phyloP scores from a whole-genome alignment of 2,888 invertebrate genomes.

The Eubasilissa splendida region DNA sequence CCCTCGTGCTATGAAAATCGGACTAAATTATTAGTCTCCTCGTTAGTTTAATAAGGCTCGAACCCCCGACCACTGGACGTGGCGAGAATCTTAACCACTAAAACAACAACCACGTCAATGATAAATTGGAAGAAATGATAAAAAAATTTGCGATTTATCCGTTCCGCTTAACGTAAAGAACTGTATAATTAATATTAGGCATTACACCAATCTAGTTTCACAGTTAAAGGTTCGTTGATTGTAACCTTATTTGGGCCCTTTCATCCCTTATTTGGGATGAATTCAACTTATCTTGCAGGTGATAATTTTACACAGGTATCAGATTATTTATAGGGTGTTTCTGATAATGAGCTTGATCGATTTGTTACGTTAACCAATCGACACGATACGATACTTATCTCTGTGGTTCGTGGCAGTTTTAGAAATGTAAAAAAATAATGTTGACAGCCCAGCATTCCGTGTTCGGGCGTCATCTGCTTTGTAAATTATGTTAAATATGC shows the following conservation, averaged over 20 bases:
- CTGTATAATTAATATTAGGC: no score
- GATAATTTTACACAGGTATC: constrained; percentile 33
- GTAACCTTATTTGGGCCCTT: background rate
- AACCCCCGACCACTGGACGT: no score
- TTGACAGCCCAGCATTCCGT: background rate
- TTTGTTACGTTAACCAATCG: constrained; percentile 29
- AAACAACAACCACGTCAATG: no score
- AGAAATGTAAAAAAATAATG: background rate
- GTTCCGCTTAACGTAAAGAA: no score
- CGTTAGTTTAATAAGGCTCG: no score
- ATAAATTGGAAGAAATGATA: no score
- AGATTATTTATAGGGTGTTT: constrained; percentile 17
- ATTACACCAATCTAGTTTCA: no score
- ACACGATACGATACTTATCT: constrained; percentile 32
- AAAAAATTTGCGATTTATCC: no score
- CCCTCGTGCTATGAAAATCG: no score
- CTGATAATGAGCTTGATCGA: constrained; percentile 30
- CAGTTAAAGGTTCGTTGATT: no score
- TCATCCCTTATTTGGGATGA: constrained; percentile 23
- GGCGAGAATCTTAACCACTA: no score
- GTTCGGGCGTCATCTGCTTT: background rate
- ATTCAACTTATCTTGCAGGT: constrained; percentile 19
- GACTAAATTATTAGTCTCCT: no score
- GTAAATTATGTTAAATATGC: background rate
- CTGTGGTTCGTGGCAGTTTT: background rate